Conservation (phyloP, 2,113 vertebrate species). For the Damaliscus lunatus region DNA sequence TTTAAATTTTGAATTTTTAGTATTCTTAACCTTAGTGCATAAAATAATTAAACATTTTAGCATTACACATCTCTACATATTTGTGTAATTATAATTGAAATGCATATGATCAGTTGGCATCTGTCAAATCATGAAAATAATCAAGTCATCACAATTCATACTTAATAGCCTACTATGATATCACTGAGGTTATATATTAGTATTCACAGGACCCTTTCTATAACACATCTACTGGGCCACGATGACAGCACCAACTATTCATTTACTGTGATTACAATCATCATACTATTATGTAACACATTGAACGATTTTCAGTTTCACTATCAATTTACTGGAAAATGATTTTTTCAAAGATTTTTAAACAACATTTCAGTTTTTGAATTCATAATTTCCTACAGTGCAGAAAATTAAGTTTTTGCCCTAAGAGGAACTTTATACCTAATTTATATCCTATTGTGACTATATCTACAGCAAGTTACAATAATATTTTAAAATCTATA, state of each 20-base stretch:
- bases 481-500: not conserved
- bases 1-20: not conserved
- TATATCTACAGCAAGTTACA: not conserved
- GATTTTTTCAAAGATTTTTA: not conserved
- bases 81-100: not conserved
- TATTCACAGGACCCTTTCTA: not conserved
- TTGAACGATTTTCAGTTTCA: not conserved
- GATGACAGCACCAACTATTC: not conserved
- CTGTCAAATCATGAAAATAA: conserved; percentile 16
- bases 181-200: not conserved
- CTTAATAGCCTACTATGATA: not conserved
- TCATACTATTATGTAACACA: not conserved
- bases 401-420: not conserved
- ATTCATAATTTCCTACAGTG: not conserved
- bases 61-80: not conserved
- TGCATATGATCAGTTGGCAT: not conserved
- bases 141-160: not conserved
- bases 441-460: not conserved
- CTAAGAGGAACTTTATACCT: not conserved
- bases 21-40: not conserved
- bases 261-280: not conserved
- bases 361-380: not conserved
- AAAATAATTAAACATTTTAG: not conserved
- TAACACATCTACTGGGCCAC: not conserved
- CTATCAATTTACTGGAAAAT: conserved; percentile 2